Base-by-base conservation (phyloP, 2,113 vertebrate genomes). In the Triplophysa dalaica region DNA sequence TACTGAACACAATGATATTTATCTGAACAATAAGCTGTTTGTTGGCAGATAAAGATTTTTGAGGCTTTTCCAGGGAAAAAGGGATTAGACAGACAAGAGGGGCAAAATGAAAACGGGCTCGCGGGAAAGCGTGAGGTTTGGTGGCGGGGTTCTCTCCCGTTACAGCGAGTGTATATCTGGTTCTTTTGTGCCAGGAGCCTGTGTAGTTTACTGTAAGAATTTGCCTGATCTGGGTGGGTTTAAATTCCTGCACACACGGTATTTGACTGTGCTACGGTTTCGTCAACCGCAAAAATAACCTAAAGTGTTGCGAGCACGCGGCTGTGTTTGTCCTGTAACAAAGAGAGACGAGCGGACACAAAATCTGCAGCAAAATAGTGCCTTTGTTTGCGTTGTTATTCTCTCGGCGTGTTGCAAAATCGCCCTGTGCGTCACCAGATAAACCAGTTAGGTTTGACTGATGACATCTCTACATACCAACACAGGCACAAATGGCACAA, bases 1-100 rank as follows among this genome's bases (percentile, higher is more conserved):
- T 17, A 43, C n/a, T 8, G 4, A n/a, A 16, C 26, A n/a, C 45
- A 19, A 12, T 8, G 24, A 45, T 21, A 22, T 65, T 38, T 54
- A 16, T 77, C 48, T 38, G 11, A 66, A 77, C 62, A 77, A 65
- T 22, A 38, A 77, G 24, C 12, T 52, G 75, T 65, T 77, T 65
- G 75, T 77, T 76, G 54, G 62, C 45, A 77, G 75, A 65, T 77
- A 22, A 65, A 33, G 75, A 54, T 77, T 66, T 60, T 26, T 24
- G 4, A 63, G 73, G 75, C 60, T 9, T 77, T 14, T 26, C n/a
- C n/a, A n/a, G 43, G 24, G 41, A 43, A 75, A 63, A 56, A 19
- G 21, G 0, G 69, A 56, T 52, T 52, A 52, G 50, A 52, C 14
- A 16, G 16, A 52, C 3, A 16, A 52, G 50, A 52, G 50, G 4